Base-by-base conservation (phyloP, 2,797 vertebrate genomes). In the Gallinago solitaria region DNA sequence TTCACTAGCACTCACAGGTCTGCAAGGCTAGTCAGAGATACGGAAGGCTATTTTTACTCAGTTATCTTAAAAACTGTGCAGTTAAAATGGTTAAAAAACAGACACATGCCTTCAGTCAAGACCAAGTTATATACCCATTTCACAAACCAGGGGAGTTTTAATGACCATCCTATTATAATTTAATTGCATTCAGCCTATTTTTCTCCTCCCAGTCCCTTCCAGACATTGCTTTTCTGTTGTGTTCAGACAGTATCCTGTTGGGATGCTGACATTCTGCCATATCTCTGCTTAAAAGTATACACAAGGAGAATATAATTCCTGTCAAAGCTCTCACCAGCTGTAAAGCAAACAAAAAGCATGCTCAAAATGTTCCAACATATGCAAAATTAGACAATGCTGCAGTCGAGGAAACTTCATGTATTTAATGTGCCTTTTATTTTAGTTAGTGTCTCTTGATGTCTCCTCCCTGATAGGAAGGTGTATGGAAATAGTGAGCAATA, bases 101-200 rank as follows among this genome's bases (percentile, higher is more conserved):
- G 48, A 47, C 20, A 32, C 11, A 12, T 33, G 37, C 28, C 24
- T 93, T 90, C 4, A 3, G 39, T 84, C 71, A 84, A 69, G 33
- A 67, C 4, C 27, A 64, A 14, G 3, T 89, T 64, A 79, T 48
- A 82, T 30, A 74, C 28, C 51, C 41, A 68, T 93, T 93, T 89
- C 75, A 83, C 68, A 94, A 92, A 47, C 24, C 57, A 87, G 41
- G 45, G 37, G 57, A 89, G 78, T 95, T 85, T 91, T 85, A 85
- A 87, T 89, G 61, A 78, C 17, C 21, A 61, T 83, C 20, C 30
- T 83, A 76, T 90, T 91, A 89, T 54, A 78, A 83, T 27, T 73
- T 33, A 92, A 56, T 67, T 70, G 9, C 23, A 57, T 73, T 68
- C 48, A 75, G 53, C 39, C 35, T 75, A 63, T 83, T 84, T 92